Evolutionary conservation across 1,140 invertebrate genomes (phyloP).

Genomic region (Paraescarpia echinospica): DNA sequence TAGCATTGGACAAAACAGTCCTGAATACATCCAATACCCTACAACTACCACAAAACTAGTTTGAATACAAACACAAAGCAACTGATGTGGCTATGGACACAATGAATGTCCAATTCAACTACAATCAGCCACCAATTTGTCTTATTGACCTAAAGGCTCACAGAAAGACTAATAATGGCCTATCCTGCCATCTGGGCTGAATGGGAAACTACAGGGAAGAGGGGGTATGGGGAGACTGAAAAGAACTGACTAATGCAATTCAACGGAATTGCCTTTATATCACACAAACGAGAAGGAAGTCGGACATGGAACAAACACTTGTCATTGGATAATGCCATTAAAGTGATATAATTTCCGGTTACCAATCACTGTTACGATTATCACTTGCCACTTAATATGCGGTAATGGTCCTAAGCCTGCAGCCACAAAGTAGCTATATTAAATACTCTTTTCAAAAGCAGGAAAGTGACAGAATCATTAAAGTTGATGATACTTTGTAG

Average conservation of each 20-base stretch:
- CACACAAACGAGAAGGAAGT: not conserved
- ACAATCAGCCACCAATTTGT: not conserved
- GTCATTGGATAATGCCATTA: not conserved
- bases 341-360: not conserved
- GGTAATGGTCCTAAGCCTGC: not conserved
- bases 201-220: not conserved
- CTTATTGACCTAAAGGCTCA: not conserved
- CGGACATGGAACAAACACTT: not conserved
- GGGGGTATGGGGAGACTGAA: not conserved
- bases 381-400: not conserved
- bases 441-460: not conserved
- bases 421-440: not conserved
- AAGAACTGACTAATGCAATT: not conserved
- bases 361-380: conserved; percentile 5
- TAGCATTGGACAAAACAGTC: not conserved
- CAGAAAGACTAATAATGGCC: not conserved
- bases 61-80: not conserved
- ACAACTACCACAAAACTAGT: not conserved
- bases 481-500: not conserved
- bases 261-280: not conserved
- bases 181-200: not conserved
- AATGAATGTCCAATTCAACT: not conserved
- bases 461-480: not conserved
- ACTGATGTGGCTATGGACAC: not conserved
- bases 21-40: not conserved